Base-by-base conservation (phyloP, 2,888 invertebrate species). In the Heliconius charithonia region DNA sequence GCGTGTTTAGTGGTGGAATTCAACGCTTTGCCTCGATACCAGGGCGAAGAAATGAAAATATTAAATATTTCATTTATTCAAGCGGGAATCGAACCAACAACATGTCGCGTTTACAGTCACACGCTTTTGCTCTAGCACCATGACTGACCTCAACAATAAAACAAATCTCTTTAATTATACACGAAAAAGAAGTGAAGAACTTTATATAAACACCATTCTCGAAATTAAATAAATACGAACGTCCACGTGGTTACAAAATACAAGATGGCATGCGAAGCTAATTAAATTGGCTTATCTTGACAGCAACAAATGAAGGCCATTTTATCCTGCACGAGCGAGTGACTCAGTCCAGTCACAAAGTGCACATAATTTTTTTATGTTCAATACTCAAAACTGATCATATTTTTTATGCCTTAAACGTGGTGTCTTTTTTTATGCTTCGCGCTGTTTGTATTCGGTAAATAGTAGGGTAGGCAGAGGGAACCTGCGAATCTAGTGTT, bases 231-330 rank as follows among this genome's bases (percentile, higher is more conserved):
- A 1, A 3, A 2, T 3, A 56, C 3, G 16, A 19, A 19, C 51
- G 51, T n/a, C 13, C 29, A 56, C 56, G 32, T 72, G 32, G 56
- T 56, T 22, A 72, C 71, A 72, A 59, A 56, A 56, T 13, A 25
- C 22, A 69, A 41, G 32, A 67, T 37, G 67, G 22, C 69, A n/a
- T 25, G 69, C 56, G n/a, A 72, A 9, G 56, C 32, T 72, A 37
- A 72, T 72, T 59, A 59, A 72, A 72, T 72, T n/a, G 72, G 56
- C 56, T 72, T 72, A 72, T 72, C 72, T 59, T 59, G 72, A 59
- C 72, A 51, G 63, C 67, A 59, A 67, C 22, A 56, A 13, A 51
- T 59, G 29, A 75, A 75, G 62, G 41, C 65, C 62, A 25, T 1
- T 32, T 71, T 56, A 29, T 56, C 71, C 56, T 22, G 22, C 32